Evolutionary conservation across 35 echinoderm and acorn worm genomes (phyloP), one percentile per base, ranked within the genome.

Genomic region (Ptychodera flava): DNA sequence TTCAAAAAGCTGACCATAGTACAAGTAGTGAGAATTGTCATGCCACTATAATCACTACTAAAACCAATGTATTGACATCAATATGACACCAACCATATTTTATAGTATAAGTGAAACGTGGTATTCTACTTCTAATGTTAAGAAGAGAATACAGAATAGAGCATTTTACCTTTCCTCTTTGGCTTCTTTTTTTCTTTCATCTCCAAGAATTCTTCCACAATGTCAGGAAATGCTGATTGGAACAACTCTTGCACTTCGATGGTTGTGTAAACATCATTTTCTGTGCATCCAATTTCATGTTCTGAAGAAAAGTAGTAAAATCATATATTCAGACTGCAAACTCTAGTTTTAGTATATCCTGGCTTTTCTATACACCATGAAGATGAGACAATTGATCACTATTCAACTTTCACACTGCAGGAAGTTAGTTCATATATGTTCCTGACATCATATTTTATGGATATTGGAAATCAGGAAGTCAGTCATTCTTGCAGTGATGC

Each of bases 201-300:
- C 2, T 29, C 28, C 52, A 83, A 16, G 79, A 84, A 92, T 36
- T 79, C 80, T 79, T 75, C 34, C 15, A 92, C 38, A n/a, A 92
- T 29, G 0, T 88, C 1, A 28, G 91, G 86, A 35, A 83, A 85
- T 28, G 75, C 80, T 0, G 52, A 32, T 38, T 80, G 30, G 36
- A 92, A 92, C 31, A 88, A 64, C 32, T 92, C 86, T 33, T 53
- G 35, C 32, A 84, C 80, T 77, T 92, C 91, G 14, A 92, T 79
- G 34, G 91, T 92, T 1, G 75, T 83, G 28, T 38, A 52, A 83
- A 34, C 35, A 30, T 92, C 86, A 77, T 84, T 86, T 12, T 88
- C 81, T 16, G 84, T 85, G n/a, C 82, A 82, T 31, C 88, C 81
- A 36, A 79, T 75, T 37, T 75, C 76, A 78, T 78, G 81, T 92